Evolutionary conservation across 1,140 invertebrate genomes (phyloP).

Genomic region (Calosoma granatense): DNA sequence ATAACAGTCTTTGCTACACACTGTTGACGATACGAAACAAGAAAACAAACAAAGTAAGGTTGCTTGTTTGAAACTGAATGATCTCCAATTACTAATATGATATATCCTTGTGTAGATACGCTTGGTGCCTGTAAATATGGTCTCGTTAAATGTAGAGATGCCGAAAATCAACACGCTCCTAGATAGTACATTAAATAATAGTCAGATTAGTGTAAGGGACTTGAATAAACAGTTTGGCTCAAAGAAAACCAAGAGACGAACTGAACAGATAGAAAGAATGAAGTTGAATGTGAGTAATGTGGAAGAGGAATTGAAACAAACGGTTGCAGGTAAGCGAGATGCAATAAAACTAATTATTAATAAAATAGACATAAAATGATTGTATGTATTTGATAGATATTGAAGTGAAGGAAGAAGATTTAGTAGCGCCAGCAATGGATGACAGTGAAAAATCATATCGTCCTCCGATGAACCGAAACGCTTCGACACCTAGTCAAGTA

Average conservation of each 20-base stretch:
- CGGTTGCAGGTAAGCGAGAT: constrained; percentile 32
- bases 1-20: constrained; percentile 21
- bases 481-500: constrained; percentile 31
- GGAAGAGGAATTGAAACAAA: constrained; percentile 37
- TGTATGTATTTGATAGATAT: neutral
- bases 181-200: constrained; percentile 9
- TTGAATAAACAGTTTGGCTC: constrained; percentile 44
- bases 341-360: constrained; percentile 6
- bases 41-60: constrained; percentile 18
- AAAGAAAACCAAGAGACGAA: constrained; percentile 37
- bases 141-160: constrained; percentile 12
- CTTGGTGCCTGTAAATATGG: constrained; percentile 15
- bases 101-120: constrained; percentile 6
- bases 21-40: constrained; percentile 22
- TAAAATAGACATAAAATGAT: neutral
- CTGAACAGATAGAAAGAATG: constrained; percentile 38
- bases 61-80: neutral
- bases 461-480: constrained; percentile 39
- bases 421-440: neutral
- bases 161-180: constrained; percentile 7
- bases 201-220: constrained; percentile 13
- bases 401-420: neutral
- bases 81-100: constrained; percentile 1
- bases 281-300: constrained; percentile 37
- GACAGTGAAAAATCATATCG: constrained; percentile 23